phyloP scores from a whole-genome alignment of 2,888 invertebrate genomes.

The Caenorhabditis afra region DNA sequence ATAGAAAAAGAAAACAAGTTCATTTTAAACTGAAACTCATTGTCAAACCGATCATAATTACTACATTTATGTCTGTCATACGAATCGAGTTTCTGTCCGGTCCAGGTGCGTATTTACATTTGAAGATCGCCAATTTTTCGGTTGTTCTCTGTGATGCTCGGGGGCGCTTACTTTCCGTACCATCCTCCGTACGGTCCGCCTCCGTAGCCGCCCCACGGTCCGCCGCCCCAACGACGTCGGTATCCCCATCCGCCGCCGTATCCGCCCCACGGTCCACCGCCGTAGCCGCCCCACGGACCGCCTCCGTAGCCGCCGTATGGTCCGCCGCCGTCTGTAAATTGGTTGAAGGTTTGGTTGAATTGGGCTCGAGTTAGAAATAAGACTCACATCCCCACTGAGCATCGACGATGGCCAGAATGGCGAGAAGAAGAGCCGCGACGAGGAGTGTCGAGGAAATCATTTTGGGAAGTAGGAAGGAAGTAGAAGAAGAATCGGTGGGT shows the following conservation, averaged over 20 bases:
- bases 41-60: no score
- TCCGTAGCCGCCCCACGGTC: conserved; percentile 48
- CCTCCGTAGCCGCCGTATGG: conserved; percentile 36
- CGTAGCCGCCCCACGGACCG: conserved; percentile 45
- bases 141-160: not conserved
- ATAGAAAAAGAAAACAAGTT: no score
- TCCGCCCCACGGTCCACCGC: conserved; percentile 46
- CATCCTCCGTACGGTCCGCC: conserved; percentile 53
- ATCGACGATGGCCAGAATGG: conserved; percentile 54
- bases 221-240: conserved; percentile 46
- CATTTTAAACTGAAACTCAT: no score
- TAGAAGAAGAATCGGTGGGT: no score
- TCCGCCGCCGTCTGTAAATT: conserved; percentile 35
- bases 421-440: conserved; percentile 49
- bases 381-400: conserved; percentile 61
- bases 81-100: no score
- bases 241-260: conserved; percentile 46
- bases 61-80: no score
- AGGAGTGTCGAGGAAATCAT: conserved; percentile 55
- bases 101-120: no score
- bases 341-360: not conserved
- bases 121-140: no score
- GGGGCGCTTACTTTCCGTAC: conserved; percentile 45
- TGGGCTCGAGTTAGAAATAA: no score
- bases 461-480: conserved; percentile 28